Conservation (phyloP, 2,113 vertebrate genomes). For the Casuarius casuarius region DNA sequence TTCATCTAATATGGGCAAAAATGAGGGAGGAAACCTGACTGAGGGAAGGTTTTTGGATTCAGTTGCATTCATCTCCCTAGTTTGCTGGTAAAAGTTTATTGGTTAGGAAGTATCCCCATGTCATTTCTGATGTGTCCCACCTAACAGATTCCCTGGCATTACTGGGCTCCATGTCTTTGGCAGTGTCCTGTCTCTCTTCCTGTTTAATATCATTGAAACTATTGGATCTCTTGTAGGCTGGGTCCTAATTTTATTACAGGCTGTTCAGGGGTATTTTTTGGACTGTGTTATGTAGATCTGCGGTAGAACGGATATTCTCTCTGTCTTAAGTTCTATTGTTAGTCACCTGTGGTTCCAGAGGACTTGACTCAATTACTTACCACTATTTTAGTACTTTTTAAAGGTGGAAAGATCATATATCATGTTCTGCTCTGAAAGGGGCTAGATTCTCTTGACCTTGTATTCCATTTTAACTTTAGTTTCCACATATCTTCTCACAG, state of each 20-base stretch:
- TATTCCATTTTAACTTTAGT: neutral
- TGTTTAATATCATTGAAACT: neutral
- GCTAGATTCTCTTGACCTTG: neutral
- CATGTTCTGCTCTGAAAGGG: neutral
- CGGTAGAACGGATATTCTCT: neutral
- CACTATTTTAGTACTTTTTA: neutral
- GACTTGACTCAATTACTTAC: neutral
- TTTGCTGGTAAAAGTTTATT: neutral
- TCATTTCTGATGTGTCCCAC: neutral
- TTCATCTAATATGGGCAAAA: neutral
- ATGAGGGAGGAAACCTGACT: neutral
- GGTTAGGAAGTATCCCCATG: neutral
- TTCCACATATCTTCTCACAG: neutral
- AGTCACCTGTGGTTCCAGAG: neutral
- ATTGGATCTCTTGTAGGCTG: neutral
- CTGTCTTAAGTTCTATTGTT: neutral
- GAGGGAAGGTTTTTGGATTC: neutral
- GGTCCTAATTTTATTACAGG: neutral
- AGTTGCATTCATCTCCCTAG: neutral
- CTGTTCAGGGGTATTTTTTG: neutral
- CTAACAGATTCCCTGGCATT: neutral
- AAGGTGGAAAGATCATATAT: neutral
- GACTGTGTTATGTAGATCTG: neutral
- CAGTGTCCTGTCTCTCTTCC: neutral
- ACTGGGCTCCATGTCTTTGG: neutral